Conservation (phyloP, 1,140 invertebrate genomes). For the Papilio dardanus region DNA sequence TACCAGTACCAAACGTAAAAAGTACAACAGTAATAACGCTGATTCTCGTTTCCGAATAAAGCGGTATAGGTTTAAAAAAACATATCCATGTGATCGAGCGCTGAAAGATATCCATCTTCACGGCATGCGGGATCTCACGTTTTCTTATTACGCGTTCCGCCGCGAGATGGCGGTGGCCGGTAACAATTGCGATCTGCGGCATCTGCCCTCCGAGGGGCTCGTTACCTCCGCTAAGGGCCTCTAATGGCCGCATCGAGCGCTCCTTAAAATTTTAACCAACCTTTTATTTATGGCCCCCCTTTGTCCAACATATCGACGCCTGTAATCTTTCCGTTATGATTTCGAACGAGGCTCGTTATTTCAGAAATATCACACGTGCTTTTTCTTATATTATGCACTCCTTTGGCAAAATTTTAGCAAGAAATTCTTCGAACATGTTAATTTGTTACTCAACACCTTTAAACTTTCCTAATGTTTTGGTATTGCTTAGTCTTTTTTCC, state of each 20-base stretch:
- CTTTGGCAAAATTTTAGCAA: not conserved
- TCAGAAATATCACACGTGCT: constrained; percentile 38
- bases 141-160: constrained; percentile 38
- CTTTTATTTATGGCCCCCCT: constrained; percentile 73
- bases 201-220: constrained; percentile 53
- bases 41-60: too few species aligned
- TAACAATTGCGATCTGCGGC: constrained; percentile 64
- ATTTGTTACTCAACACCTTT: too few species aligned
- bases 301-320: constrained; percentile 58
- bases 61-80: not conserved
- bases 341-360: constrained; percentile 46
- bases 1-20: too few species aligned
- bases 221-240: constrained; percentile 68
- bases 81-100: constrained; percentile 1
- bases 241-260: constrained; percentile 64
- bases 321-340: constrained; percentile 65
- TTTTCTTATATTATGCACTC: constrained; percentile 3
- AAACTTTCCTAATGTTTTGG: too few species aligned
- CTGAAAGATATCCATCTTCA: constrained; percentile 5
- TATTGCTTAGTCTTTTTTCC: too few species aligned
- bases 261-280: constrained; percentile 74
- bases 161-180: constrained; percentile 56
- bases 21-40: too few species aligned
- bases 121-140: constrained; percentile 32
- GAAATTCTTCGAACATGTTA: too few species aligned